Base-by-base conservation (phyloP, 2,797 vertebrate species). In the Mionectes olivaceus region DNA sequence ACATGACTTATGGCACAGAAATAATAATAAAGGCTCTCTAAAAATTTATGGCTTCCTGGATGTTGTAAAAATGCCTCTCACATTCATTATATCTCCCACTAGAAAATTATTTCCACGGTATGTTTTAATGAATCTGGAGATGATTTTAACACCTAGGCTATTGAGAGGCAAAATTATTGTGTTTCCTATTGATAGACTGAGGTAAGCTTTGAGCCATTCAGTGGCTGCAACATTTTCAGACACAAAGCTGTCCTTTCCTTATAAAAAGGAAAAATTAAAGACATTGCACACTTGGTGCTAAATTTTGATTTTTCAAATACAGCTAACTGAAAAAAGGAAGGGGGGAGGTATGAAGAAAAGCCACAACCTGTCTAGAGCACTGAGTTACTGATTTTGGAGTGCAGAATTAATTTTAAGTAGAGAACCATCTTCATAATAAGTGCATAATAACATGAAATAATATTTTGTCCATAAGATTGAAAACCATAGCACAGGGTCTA, bases 21-120 rank as follows among this genome's bases (percentile, higher is more conserved):
- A 96, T n/a, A 93, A 87, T 84, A 95, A 96, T 87, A 97, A 97
- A 97, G 94, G 53, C 50, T 23, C 65, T 55, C 61, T 70, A 50
- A 85, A 78, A 92, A 93, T 93, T 83, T 90, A 60, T 28, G 60
- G 81, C 46, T 84, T 88, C 92, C 90, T 57, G 82, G 30, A 25
- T 39, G 49, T 41, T 67, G 17, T 82, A 67, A 85, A 96, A 91
- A 83, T 8, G 19, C 37, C 28, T 71, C 46, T 5, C 56, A 75
- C 68, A 74, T 90, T 90, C 77, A 68, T 93, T 95, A 23, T 53
- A 52, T 89, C 41, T 95, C 68, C 67, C 52, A 21, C 64, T 67
- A 88, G 91, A 95, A 95, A 94, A 80, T 81, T 44, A 87, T 83
- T 93, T 90, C 79, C 41, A 19, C 0, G 0, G 76, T 63, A 70